phyloP scores from a whole-genome alignment of 2,888 invertebrate species.

The Zaprionus bogoriensis region DNA sequence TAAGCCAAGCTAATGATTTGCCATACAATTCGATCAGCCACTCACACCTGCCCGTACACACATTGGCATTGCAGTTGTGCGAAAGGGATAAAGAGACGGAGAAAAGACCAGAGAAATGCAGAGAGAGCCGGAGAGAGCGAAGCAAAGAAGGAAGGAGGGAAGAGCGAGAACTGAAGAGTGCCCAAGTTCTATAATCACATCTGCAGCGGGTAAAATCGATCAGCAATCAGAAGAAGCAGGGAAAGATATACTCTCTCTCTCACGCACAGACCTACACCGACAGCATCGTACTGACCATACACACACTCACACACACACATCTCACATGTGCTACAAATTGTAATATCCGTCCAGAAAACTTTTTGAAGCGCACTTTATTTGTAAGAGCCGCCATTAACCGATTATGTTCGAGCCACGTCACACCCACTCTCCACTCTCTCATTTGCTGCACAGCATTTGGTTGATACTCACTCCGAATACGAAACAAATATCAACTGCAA shows the following conservation, averaged over 20 bases:
- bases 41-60: slow-evolving; percentile 5
- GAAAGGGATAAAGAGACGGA: neutral
- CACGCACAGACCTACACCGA: neutral
- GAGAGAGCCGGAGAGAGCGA: neutral
- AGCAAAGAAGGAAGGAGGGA: neutral
- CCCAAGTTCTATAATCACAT: slow-evolving; percentile 3
- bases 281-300: slow-evolving; percentile 45
- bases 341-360: slow-evolving; percentile 75
- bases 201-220: slow-evolving; percentile 7
- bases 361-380: slow-evolving; percentile 67
- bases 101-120: neutral
- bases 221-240: neutral
- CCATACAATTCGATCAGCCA: slow-evolving; percentile 10
- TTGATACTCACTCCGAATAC: slow-evolving; percentile 7
- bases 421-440: neutral
- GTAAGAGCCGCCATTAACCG: slow-evolving; percentile 23
- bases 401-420: neutral
- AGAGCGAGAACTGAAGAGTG: neutral
- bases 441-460: slow-evolving; percentile 11
- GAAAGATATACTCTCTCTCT: too few species aligned
- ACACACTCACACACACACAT: too few species aligned
- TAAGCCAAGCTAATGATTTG: slow-evolving; percentile 29
- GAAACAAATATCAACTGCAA: slow-evolving; percentile 30
- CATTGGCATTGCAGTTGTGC: slow-evolving; percentile 41
- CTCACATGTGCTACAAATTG: slow-evolving; percentile 69